Base-by-base conservation (phyloP, 2,113 vertebrate species). In the Leucoraja erinaceus region DNA sequence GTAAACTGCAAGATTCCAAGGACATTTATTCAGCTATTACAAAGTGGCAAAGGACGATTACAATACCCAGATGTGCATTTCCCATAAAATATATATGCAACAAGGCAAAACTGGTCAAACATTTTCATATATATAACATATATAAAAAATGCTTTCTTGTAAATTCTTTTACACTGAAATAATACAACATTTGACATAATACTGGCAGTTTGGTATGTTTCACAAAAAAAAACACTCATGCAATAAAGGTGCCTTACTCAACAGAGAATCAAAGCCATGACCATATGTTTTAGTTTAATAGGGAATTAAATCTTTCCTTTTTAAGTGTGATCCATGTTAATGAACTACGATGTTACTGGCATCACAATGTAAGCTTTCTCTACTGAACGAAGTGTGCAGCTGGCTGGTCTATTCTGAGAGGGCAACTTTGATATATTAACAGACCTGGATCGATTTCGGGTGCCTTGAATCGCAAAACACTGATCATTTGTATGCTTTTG, bases 31-130 rank as follows among this genome's bases (percentile, higher is more conserved):
- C 33, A 47, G 66, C 72, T 91, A 91, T 54, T 74, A 72, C 90
- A 91, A 91, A 72, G 68, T 54, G 38, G 20, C 59, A 54, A 91
- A 91, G 90, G 66, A 74, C 54, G 5, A 91, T 72, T 70, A 91
- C 90, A 91, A 72, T 25, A 91, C 90, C 33, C 66, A 14, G 90
- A 74, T 38, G 68, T 95, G 94, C 95, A 94, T 93, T 96, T 94
- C 95, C 96, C 95, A 96, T 97, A 96, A 97, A 96, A 97, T 97
- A 97, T 95, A 96, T 96, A 95, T 95, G 95, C 95, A 96, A 96
- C 93, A 94, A 94, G 22, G 56, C 61, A 93, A 95, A 94, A 95
- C 95, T 94, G 94, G 95, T 96, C 94, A 96, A 96, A 96, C 96
- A 95, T 95, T 95, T 97, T 90, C 95, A 95, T 94, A 96, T 56